Base-by-base conservation (phyloP, 2,113 vertebrate genomes). In the Thunnus thynnus region DNA sequence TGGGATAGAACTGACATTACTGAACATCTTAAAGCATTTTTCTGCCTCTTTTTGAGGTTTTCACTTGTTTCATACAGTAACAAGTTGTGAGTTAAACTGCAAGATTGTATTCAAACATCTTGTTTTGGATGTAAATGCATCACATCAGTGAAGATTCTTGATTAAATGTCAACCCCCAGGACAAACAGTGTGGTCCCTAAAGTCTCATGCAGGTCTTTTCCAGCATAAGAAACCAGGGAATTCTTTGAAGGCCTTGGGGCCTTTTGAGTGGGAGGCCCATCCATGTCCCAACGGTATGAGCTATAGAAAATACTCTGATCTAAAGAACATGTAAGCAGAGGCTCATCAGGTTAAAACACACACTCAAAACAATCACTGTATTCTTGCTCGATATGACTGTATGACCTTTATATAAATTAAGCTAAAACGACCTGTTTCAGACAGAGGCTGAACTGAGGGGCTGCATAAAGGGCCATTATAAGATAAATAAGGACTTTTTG, bases 171-270 rank as follows among this genome's bases (percentile, higher is more conserved):
- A 18, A 32, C 25, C 25, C 56, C 36, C 58, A 16, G 46, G 6
- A 22, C n/a, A 2, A 2, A 22, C 20, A 6, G 0, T 5, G 1
- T 4, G 25, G 13, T 61, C 61, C 74, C 81, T 32, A 14, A 22
- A 13, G 54, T 36, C 47, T 10, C 57, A 22, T 11, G 18, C 60
- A 61, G 72, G 67, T 55, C 17, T 22, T n/a, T 20, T 62, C 36
- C 58, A 36, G 69, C 12, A 44, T 17, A 1, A 75, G 65, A 36
- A 17, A 25, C 65, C 0, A 32, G 80, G 85, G 76, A 80, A 51
- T 72, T 52, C 71, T 83, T 55, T 17, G 25, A 32, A 47, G 17
- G 10, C 72, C 48, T 32, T 3, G 10, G 72, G 82, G 48, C 20
- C 50, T 41, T 51, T 18, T 3, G 64, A 18, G 60, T 54, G 4